phyloP scores from a whole-genome alignment of 2,113 vertebrate genomes.

The Bambusicola thoracicus region DNA sequence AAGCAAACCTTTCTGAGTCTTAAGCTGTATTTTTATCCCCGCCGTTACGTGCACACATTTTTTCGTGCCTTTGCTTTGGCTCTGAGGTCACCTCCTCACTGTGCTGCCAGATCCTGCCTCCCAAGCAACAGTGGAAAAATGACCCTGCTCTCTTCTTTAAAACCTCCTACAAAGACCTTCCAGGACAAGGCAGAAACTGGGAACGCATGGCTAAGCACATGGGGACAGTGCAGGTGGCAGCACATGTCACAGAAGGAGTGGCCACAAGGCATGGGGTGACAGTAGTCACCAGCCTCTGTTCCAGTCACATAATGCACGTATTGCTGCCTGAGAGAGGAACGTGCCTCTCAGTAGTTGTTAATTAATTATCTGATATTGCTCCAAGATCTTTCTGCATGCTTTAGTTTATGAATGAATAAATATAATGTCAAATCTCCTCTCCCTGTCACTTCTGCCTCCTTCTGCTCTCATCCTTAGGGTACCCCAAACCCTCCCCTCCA shows the following conservation, averaged over 20 bases:
- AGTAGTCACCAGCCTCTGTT: not conserved
- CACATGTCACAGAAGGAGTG: not conserved
- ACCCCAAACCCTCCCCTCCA: not conserved
- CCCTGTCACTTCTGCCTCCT: not conserved
- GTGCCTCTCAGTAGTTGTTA: not conserved
- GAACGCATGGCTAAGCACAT: not conserved
- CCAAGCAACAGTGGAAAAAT: not conserved
- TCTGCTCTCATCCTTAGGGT: not conserved
- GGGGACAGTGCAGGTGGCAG: not conserved
- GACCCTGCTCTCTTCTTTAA: not conserved
- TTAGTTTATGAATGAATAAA: slow-evolving; percentile 37
- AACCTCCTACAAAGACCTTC: not conserved
- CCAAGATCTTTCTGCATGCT: slow-evolving; percentile 42
- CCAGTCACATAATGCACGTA: not conserved
- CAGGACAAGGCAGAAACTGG: not conserved
- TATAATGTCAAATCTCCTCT: not conserved
- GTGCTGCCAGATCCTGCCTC: not conserved
- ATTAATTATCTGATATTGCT: slow-evolving; percentile 69
- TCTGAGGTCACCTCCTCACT: not conserved
- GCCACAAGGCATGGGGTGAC: not conserved
- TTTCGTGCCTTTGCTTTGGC: slow-evolving; percentile 6
- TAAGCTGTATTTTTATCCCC: not conserved
- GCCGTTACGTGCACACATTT: not conserved
- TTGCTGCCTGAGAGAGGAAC: not conserved
- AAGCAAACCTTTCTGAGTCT: slow-evolving; percentile 28